Base-by-base conservation (phyloP, 2,888 invertebrate genomes). In the Bombylius major region DNA sequence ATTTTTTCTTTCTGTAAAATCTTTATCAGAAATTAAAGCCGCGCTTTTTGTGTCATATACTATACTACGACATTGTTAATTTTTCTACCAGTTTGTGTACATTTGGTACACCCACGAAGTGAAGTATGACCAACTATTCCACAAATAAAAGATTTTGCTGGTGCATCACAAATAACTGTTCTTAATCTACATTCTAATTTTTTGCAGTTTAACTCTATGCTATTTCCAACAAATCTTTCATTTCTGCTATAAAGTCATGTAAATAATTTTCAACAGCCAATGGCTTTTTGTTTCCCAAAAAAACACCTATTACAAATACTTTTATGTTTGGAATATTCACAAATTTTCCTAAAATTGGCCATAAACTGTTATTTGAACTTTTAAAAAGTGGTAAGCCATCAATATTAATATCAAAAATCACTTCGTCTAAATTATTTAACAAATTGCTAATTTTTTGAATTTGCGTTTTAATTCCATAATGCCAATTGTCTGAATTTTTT, bases 161-260 rank as follows among this genome's bases (percentile, higher is more conserved):
- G 57, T 60, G 51, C 60, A 52, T 62, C 61, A 56, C 59, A 61
- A 46, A 63, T 56, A 23, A 62, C 48, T 1, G 56, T 56, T 34
- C 57, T 57, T 56, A 60, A 45, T 55, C 55, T 55, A 42, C 56
- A 42, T n/a, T 46, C 12, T 32, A 56, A 42, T 32, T 23, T 14
- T 36, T 59, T 59, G 4, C 13, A 47, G 23, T 33, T 44, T n/a
- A 58, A 23, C 8, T 33, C 4, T 8, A 58, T 39, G 32, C 49
- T 47, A 12, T 49, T 48, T 52, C n/a, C 23, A 52, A 9, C 12
- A 51, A 52, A 47, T 44, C 5, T 32, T 44, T 45, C n/a, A 55
- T 46, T 58, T 58, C 55, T 44, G 23, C 50, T 33, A 58, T 31
- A 33, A 58, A 55, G 33, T 54, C 53, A 31, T 48, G 32, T 39